Evolutionary conservation across 2,797 vertebrate genomes (phyloP).

Genomic region (Valencia hispanica): DNA sequence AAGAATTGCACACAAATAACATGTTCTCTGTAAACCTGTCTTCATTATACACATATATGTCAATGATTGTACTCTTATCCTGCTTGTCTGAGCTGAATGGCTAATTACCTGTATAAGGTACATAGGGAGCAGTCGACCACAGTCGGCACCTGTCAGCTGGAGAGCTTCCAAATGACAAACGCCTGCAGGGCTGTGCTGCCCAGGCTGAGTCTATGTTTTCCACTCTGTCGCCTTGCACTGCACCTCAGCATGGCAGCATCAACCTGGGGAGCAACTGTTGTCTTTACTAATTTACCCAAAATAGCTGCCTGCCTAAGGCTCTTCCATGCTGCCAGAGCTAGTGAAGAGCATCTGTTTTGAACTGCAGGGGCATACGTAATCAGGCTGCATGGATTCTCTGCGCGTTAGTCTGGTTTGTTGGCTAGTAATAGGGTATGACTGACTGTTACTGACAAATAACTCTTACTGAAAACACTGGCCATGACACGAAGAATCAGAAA

Average conservation of each 20-base stretch:
- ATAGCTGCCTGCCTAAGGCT: constrained; percentile 70
- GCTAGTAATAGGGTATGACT: constrained; percentile 58
- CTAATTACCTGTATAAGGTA: constrained; percentile 74
- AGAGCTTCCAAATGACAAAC: constrained; percentile 75
- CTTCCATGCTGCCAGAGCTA: constrained; percentile 59
- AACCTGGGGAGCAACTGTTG: constrained; percentile 76
- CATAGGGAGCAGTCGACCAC: constrained; percentile 59
- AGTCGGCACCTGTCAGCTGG: constrained; percentile 74
- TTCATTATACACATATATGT: constrained; percentile 61
- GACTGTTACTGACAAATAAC: constrained; percentile 52
- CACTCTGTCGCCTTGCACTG: constrained; percentile 71
- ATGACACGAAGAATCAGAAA: constrained; percentile 9
- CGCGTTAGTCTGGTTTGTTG: constrained; percentile 39
- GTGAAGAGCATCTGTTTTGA: constrained; percentile 77
- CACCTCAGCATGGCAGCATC: constrained; percentile 71
- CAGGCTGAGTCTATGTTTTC: constrained; percentile 73
- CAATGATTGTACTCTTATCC: constrained; percentile 52
- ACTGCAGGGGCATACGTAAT: constrained; percentile 70
- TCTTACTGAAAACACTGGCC: constrained; percentile 28
- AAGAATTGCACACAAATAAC: constrained; percentile 39
- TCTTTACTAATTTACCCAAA: constrained; percentile 81
- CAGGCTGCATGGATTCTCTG: constrained; percentile 54
- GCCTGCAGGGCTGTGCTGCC: constrained; percentile 64
- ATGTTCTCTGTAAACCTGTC: constrained; percentile 45
- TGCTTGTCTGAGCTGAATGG: constrained; percentile 58